These are phyloP conservation scores for Idaea straminata DNA, from an alignment of 2,888 invertebrate species.

Conservation along the genomic window DNA sequence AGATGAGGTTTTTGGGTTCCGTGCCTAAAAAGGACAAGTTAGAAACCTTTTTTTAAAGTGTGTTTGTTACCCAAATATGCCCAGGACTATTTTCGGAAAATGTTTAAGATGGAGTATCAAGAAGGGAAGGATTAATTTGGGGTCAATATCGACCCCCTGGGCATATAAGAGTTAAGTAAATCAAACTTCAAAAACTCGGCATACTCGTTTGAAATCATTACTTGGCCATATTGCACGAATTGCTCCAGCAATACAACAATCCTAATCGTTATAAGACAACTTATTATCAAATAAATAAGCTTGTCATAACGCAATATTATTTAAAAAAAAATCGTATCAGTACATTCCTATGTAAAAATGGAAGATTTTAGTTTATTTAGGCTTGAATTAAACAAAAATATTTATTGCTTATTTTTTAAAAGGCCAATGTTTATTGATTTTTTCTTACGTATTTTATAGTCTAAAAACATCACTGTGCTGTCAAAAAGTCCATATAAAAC, in stretches of 20 bases:
- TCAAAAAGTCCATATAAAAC: slow-evolving; percentile 18
- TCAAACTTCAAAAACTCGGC: too few relatives aligned
- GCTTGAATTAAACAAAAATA: neutral
- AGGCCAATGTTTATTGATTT: neutral
- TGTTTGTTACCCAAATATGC: neutral
- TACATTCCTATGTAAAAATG: neutral
- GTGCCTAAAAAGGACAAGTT: neutral
- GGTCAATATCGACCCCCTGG: too few relatives aligned
- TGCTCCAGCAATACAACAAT: neutral
- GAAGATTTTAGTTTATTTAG: neutral
- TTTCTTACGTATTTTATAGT: too few relatives aligned
- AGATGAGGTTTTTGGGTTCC: neutral
- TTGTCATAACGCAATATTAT: slow-evolving; percentile 18
- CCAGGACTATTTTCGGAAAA: neutral
- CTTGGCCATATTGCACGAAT: neutral
- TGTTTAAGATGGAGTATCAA: too few relatives aligned
- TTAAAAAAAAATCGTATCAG: neutral
- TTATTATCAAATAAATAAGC: slow-evolving; percentile 24
- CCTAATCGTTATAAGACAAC: slow-evolving; percentile 16
- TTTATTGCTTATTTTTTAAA: neutral
- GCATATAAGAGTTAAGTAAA: too few relatives aligned
- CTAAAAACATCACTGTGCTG: neutral
- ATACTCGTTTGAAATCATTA: slow-evolving; percentile 3
- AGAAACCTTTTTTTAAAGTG: neutral
- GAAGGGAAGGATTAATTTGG: too few relatives aligned